These are phyloP conservation scores for Tricholauxania praeusta DNA, from an alignment of 2,888 invertebrate species.

Conservation along the genomic window DNA sequence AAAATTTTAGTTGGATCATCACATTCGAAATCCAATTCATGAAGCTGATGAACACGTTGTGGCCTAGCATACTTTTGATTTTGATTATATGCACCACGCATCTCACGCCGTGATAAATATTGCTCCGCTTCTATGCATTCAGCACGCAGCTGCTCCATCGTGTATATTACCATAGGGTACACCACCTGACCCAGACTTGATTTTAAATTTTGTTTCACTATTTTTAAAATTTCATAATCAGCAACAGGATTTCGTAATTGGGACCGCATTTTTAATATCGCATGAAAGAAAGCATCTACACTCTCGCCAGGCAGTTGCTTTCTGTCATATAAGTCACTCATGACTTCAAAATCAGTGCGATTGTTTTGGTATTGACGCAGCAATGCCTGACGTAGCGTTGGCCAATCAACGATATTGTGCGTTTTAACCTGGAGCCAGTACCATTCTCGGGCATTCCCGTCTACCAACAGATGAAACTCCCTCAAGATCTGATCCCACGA, in stretches of 20 bases:
- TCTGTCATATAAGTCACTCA: constrained; percentile 31
- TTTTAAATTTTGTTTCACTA: constrained; percentile 2
- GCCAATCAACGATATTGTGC: constrained; percentile 17
- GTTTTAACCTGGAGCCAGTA: constrained; percentile 33
- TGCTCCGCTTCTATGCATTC: no score
- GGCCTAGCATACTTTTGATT: no score
- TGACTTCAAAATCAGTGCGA: constrained; percentile 31
- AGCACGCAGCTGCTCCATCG: no score
- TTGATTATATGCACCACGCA: no score
- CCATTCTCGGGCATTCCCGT: constrained; percentile 30
- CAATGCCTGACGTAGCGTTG: constrained; percentile 20
- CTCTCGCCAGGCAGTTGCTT: constrained; percentile 23
- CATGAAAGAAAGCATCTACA: constrained; percentile 1
- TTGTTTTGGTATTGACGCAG: constrained; percentile 20
- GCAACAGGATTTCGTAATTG: not conserved
- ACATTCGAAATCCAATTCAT: no score
- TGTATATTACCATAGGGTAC: no score
- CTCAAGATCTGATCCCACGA: constrained; percentile 6
- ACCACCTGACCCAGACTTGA: not conserved
- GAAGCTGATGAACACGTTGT: no score
- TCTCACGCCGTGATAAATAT: no score
- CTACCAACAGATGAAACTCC: constrained; percentile 26
- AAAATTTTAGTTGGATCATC: no score
- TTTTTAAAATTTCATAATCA: constrained; percentile 8
- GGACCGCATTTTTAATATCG: not conserved